Conservation (phyloP, 1,140 invertebrate species). For the Procambarus clarkii region DNA sequence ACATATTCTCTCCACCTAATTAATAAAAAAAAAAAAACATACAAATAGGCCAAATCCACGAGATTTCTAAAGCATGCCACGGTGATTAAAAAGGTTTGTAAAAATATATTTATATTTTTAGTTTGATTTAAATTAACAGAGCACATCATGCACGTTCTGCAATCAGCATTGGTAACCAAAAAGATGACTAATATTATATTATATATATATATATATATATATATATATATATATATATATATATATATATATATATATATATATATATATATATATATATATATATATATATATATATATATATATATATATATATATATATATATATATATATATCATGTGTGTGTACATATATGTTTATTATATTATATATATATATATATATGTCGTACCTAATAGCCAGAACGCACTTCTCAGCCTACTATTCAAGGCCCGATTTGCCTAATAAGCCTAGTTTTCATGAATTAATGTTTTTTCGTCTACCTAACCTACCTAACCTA, state of each 20-base stretch:
- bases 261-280: neutral
- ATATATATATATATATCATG: too few species aligned
- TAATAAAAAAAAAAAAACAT: neutral
- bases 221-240: neutral
- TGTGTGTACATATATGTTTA: too few species aligned
- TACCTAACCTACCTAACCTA: too few species aligned
- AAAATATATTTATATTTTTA: neutral
- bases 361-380: too few species aligned
- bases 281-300: too few species aligned
- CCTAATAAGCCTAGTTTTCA: too few species aligned
- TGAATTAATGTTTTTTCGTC: too few species aligned
- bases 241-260: neutral
- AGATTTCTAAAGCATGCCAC: neutral
- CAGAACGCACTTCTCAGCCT: too few species aligned
- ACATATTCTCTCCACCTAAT: constrained; percentile 4
- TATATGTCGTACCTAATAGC: too few species aligned
- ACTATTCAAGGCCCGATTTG: too few species aligned
- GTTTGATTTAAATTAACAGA: neutral
- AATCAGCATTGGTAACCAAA: neutral
- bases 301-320: too few species aligned
- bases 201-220: neutral
- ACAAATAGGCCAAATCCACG: neutral
- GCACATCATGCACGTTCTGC: neutral
- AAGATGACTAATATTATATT: neutral
- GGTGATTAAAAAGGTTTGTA: neutral